Base-by-base conservation (phyloP, 2,113 vertebrate species). In the Tricholaema leucomelas region DNA sequence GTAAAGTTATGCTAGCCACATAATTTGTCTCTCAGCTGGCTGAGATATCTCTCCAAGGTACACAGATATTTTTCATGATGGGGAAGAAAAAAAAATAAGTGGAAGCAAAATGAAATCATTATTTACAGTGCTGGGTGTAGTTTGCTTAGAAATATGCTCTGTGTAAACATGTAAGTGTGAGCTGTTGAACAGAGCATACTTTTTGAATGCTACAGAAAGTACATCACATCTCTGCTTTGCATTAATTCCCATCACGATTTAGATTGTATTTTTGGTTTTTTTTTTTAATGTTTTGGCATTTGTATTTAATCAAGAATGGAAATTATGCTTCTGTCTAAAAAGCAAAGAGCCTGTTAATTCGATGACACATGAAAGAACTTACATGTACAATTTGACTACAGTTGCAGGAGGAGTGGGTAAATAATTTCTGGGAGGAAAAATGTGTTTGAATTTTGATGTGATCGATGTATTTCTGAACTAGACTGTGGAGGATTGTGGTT, bases 31-130 rank as follows among this genome's bases (percentile, higher is more conserved):
- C 92, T 92, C 89, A 90, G 87, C 87, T 92, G 91, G 66, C 74
- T 91, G 61, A 75, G 81, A 67, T 77, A 56, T 91, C 73, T 88
- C 74, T 94, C 89, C 92, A 94, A 94, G 81, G 92, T 94, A 92
- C 46, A 83, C 69, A 91, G 67, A 64, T 42, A 46, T 76, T 91
- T 85, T 79, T 65, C 71, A 56, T 1, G 15, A 61, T 4, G 15
- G 42, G n/a, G n/a, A n/a, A n/a, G 21, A 31, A 56, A 52, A 58
- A 64, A 59, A 33, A 69, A 85, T 38, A 60, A 35, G 5, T 21
- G 25, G 18, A 76, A 84, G 81, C 7, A 59, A 81, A 91, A 77
- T 55, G 74, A 80, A 75, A 88, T 10, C 7, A 2, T 40, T 86
- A 48, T 89, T 95, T 92, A 55, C 69, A 85, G 6, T 11, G 30